Conservation (phyloP, 2,888 invertebrate species). For the Mesochorus sp. region DNA sequence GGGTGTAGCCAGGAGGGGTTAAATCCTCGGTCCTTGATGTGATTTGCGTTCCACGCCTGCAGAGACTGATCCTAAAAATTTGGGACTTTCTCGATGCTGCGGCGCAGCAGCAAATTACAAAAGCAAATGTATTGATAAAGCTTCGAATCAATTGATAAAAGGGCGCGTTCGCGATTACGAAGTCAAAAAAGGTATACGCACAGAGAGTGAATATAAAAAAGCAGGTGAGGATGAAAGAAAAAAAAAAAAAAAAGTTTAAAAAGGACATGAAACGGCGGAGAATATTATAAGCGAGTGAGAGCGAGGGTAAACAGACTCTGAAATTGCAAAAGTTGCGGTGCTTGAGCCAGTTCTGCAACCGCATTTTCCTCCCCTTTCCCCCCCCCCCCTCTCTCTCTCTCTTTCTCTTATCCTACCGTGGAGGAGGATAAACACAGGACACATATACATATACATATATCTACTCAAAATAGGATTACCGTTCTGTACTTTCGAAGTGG, state of each 20-base stretch:
- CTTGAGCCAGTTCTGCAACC: slow-evolving; percentile 44
- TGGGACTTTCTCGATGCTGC: too few relatives aligned
- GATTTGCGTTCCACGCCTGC: too few relatives aligned
- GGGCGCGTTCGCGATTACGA: neutral
- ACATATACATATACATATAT: neutral
- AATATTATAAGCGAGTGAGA: slow-evolving; percentile 31
- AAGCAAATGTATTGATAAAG: too few relatives aligned
- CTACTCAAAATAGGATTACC: too few relatives aligned
- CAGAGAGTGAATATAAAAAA: slow-evolving; percentile 9
- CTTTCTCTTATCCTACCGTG: neutral
- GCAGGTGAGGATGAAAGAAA: neutral
- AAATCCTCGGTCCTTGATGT: too few relatives aligned
- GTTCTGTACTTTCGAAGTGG: slow-evolving; percentile 3
- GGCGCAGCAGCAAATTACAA: too few relatives aligned
- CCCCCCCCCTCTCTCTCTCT: slow-evolving; percentile 12
- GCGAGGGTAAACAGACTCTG: slow-evolving; percentile 60
- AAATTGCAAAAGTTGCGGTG: slow-evolving; percentile 63
- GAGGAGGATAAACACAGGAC: neutral
- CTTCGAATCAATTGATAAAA: neutral
- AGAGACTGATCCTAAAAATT: too few relatives aligned
- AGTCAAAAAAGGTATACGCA: slow-evolving; percentile 4
- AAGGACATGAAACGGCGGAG: slow-evolving; percentile 22
- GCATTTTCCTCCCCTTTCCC: slow-evolving; percentile 26
- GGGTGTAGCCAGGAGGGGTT: neutral
- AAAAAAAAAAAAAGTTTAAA: neutral